Evolutionary conservation across 2,113 vertebrate genomes (phyloP), one percentile per base, ranked within the genome.

Genomic region (Coreoperca whiteheadi): DNA sequence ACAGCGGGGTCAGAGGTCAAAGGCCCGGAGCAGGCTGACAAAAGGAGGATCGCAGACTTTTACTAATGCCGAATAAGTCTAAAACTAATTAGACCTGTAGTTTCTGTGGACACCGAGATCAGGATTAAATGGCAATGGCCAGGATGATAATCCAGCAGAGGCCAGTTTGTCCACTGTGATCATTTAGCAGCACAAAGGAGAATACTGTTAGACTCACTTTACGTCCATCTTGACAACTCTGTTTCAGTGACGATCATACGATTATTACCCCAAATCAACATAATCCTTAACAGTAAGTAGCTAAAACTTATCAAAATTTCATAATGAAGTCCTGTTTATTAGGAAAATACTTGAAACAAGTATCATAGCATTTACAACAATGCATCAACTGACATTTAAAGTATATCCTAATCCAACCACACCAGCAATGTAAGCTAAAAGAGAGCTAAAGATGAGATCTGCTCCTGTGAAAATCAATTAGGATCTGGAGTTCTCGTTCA

Each of bases 1-100:
- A 37, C 32, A 70, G 75, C 12, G 6, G 32, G 81, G 79, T 90
- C 74, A 75, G 53, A 85, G 88, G 82, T 88, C 81, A 86, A 84
- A 86, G 60, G 70, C 8, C 23, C 74, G 32, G 32, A 72, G 48
- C n/a, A 30, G 48, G 23, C 50, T 71, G 8, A 25, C 37, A 69
- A 69, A 66, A 54, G 59, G 12, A 77, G 25, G 39, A 85, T 83
- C 53, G 66, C 32, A 77, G 12, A 69, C 54, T 37, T 72, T 63
- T 15, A 68, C 10, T 43, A 41, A 78, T 65, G 32, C 56, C 28
- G 30, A 79, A 73, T 53, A 66, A n/a, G 16, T 84, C 71, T 53
- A 15, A 66, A 53, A 50, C 25, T 59, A 61, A 77, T 61, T 28
- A 66, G 54, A 70, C 6, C 32, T 41, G 64, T 48, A 6, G 32